Base-by-base conservation (phyloP, 2,797 vertebrate genomes). In the Leuciscus waleckii region DNA sequence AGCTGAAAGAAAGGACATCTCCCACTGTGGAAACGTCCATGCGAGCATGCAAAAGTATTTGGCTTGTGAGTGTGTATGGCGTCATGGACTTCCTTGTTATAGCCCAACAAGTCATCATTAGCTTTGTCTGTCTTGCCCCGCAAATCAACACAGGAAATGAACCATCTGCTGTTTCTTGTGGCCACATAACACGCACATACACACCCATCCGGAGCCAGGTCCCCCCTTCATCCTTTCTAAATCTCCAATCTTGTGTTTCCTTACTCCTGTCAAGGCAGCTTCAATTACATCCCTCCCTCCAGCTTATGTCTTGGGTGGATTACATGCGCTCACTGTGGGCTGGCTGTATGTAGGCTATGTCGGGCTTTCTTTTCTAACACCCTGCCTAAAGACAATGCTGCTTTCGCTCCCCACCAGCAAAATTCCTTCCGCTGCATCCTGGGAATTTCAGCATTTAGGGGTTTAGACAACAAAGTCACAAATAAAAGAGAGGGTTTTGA, bases 221-320 rank as follows among this genome's bases (percentile, higher is more conserved):
- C 65, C 67, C 54, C 41, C 65, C 16, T 41, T 29, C 77, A 74
- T 61, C 83, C 81, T 85, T 85, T 88, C 89, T 92, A 91, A 91
- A 89, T 89, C 88, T 93, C 90, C 90, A 90, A 90, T 92, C 82
- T 90, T 81, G 35, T 85, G 83, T 89, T 92, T 92, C 90, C 90
- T 90, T 88, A 88, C 91, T 89, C 83, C 92, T 93, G 91, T 94
- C 91, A 91, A 91, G 89, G 88, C 87, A 89, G 91, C 93, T 94
- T 94, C 91, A 92, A 92, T 94, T 93, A 92, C 91, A 94, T 92
- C 91, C 85, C 79, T 73, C 69, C 83, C 90, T 88, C 90, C 90
- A 94, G 93, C 92, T 94, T 94, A 92, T 91, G 91, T 94, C 92
- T 92, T 91, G 90, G 92, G 90, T 92, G 92, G 92, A 94, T 95